Conservation (phyloP, 2,797 vertebrate species). For the Dallia pectoralis region DNA sequence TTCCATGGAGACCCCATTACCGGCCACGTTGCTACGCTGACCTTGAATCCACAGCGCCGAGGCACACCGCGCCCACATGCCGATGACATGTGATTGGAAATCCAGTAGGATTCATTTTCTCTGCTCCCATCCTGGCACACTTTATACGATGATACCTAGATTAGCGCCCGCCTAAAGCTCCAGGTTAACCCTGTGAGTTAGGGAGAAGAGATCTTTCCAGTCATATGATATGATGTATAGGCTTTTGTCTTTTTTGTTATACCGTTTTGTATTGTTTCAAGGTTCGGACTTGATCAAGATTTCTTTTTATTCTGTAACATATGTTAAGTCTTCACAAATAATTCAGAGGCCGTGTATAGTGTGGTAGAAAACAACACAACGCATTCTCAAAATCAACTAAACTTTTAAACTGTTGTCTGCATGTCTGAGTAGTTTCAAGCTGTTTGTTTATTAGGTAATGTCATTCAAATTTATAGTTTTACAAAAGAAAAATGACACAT, state of each 20-base stretch:
- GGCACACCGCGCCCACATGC: conserved; percentile 65
- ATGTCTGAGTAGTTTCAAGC: neutral
- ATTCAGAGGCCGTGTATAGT: conserved; percentile 22
- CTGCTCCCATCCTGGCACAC: conserved; percentile 38
- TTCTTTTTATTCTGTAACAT: conserved; percentile 24
- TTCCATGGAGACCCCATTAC: conserved; percentile 76
- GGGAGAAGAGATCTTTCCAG: conserved; percentile 33
- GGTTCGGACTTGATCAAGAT: conserved; percentile 4
- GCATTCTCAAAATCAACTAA: neutral
- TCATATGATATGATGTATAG: conserved; percentile 24
- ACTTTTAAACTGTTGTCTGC: neutral
- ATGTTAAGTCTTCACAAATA: conserved; percentile 22
- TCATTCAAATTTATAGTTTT: neutral
- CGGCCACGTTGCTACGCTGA: conserved; percentile 68
- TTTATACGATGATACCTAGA: conserved; percentile 22
- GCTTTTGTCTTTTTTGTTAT: conserved; percentile 39
- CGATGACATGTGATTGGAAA: conserved; percentile 72
- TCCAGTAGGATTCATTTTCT: conserved; percentile 10
- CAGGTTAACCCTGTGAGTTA: neutral
- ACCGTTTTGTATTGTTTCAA: conserved; percentile 47
- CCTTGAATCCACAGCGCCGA: conserved; percentile 62
- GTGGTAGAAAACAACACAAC: neutral
- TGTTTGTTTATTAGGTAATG: no score
- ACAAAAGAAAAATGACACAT: neutral
- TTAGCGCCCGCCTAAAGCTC: neutral